Percentiles rank a stretch among this genome's conserved stretches.
Conservation (phyloP, 1,140 invertebrate species). For the Zaprionus ghesquierei region DNA sequence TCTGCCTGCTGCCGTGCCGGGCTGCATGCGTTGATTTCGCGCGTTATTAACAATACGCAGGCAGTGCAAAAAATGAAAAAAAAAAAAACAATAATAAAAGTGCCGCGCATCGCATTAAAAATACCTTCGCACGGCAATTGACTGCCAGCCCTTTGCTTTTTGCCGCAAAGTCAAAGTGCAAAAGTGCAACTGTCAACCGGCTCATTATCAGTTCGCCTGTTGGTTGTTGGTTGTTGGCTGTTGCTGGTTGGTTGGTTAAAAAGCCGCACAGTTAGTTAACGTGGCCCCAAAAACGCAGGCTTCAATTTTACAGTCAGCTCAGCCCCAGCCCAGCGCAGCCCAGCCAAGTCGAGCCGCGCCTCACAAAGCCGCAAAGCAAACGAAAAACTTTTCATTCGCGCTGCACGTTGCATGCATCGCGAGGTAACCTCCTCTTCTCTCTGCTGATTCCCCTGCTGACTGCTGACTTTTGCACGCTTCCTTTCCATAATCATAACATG, state of each 20-base stretch:
- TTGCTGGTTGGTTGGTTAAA: constrained; percentile 19
- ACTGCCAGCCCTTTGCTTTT: neutral
- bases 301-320: constrained; percentile 9
- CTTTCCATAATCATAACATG: constrained; percentile 63
- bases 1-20: neutral
- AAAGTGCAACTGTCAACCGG: constrained; percentile 34
- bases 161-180: constrained; percentile 23
- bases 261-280: neutral
- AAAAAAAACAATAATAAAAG: constrained; percentile 18
- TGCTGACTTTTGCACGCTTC: constrained; percentile 37
- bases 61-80: constrained; percentile 9
- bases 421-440: too few species aligned
- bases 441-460: neutral
- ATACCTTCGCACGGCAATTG: constrained; percentile 6
- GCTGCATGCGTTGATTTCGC: constrained; percentile 23
- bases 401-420: neutral
- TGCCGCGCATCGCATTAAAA: constrained; percentile 7
- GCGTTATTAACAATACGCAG: constrained; percentile 17
- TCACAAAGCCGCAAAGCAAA: constrained; percentile 27
- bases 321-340: neutral
- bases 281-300: constrained; percentile 1
- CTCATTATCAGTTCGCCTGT: constrained; percentile 39
- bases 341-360: neutral
- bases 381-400: constrained; percentile 39
- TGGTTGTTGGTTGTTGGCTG: neutral